A percentile compares a stretch with the other conserved stretches of the same genome.
These are phyloP conservation scores for Semnornis frantzii DNA, from an alignment of 2,113 vertebrate species.

Conservation along the genomic window DNA sequence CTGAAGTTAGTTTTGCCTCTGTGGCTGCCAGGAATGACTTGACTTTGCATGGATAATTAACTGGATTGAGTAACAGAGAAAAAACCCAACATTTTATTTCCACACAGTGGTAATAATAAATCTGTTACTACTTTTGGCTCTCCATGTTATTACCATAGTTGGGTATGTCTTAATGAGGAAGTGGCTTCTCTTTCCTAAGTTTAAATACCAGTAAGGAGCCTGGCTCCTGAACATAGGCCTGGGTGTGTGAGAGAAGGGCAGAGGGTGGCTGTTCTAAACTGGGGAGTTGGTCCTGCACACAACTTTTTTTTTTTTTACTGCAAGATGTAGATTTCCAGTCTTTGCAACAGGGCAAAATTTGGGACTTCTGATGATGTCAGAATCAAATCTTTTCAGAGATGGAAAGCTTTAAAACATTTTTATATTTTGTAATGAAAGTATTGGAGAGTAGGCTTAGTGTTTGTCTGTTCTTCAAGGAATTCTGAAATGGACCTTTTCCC, in stretches of 20 bases:
- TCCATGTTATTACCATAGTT: slow-evolving; percentile 61
- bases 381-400: slow-evolving; percentile 6
- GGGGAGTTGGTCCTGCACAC: slow-evolving; percentile 1
- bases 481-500: not conserved
- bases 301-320: not conserved
- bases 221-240: not conserved
- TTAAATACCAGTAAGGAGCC: slow-evolving; percentile 26
- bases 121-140: slow-evolving; percentile 70
- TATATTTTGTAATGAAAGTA: not conserved
- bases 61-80: slow-evolving; percentile 51
- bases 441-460: not conserved
- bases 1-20: slow-evolving; percentile 54
- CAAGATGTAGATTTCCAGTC: slow-evolving; percentile 8
- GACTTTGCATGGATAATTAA: slow-evolving; percentile 71
- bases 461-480: not conserved
- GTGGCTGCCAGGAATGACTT: slow-evolving; percentile 69
- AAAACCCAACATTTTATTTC: slow-evolving; percentile 52
- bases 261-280: not conserved
- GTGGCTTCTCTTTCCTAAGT: slow-evolving; percentile 55
- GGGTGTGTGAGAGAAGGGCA: not conserved
- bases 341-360: not conserved
- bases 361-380: not conserved
- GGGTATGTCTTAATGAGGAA: slow-evolving; percentile 71
- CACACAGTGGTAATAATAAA: slow-evolving; percentile 68
- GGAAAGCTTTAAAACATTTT: not conserved